These are phyloP conservation scores for Apantesis nais DNA, from an alignment of 2,888 invertebrate species.

Conservation along the genomic window DNA sequence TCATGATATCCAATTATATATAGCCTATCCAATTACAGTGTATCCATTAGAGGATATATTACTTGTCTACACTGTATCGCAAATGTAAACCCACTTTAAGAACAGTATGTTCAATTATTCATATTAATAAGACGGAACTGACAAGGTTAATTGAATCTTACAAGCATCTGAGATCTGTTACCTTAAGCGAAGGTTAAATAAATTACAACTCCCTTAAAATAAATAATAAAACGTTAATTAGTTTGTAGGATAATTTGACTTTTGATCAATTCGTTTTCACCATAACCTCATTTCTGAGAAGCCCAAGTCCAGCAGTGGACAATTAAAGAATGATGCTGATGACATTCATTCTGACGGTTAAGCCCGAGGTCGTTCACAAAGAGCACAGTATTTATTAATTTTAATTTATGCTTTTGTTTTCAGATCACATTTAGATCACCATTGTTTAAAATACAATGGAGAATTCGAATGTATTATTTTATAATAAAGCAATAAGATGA, in stretches of 20 bases:
- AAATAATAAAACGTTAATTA: not conserved
- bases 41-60: not conserved
- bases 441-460: too few relatives aligned
- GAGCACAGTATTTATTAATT: too few relatives aligned
- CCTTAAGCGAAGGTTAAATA: not conserved
- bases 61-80: not conserved
- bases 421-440: too few relatives aligned
- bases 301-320: too few relatives aligned
- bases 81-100: not conserved
- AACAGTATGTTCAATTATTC: not conserved
- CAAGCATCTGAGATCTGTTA: not conserved
- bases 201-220: not conserved
- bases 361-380: too few relatives aligned
- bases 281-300: too few relatives aligned
- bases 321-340: too few relatives aligned
- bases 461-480: too few relatives aligned
- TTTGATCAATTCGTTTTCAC: not conserved
- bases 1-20: too few relatives aligned
- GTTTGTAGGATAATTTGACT: not conserved
- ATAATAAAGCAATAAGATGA: too few relatives aligned
- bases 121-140: not conserved
- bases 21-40: not conserved
- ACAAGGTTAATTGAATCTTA: not conserved
- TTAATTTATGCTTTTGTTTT: too few relatives aligned
- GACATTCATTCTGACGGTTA: too few relatives aligned